These are phyloP conservation scores for Drosophila setifemur DNA, from an alignment of 1,140 invertebrate genomes.

Conservation along the genomic window DNA sequence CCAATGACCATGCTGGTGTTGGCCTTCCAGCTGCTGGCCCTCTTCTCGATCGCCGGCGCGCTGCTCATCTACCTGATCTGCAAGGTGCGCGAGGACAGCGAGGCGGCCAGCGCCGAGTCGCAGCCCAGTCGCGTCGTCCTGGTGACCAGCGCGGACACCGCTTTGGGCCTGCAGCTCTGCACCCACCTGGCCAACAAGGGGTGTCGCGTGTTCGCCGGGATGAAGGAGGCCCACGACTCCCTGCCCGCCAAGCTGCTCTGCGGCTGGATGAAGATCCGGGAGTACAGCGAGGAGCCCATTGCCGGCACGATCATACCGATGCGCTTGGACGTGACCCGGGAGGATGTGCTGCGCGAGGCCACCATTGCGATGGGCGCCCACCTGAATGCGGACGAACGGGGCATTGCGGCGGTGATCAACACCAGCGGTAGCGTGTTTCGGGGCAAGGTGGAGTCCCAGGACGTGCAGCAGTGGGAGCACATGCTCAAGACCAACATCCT, in stretches of 20 bases:
- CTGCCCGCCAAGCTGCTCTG: constrained; percentile 84
- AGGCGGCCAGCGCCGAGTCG: constrained; percentile 62
- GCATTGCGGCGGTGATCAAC: constrained; percentile 91
- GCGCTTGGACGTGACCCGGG: constrained; percentile 90
- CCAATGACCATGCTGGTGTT: constrained; percentile 89
- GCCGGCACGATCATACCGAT: constrained; percentile 85
- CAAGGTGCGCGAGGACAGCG: constrained; percentile 85
- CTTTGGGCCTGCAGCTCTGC: constrained; percentile 86
- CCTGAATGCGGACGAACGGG: constrained; percentile 91
- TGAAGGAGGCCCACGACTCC: constrained; percentile 84
- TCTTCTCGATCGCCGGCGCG: constrained; percentile 90
- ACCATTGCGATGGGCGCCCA: constrained; percentile 89
- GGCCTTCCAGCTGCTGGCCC: constrained; percentile 89
- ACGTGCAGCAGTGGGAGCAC: constrained; percentile 89
- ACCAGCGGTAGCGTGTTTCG: constrained; percentile 89
- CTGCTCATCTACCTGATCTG: constrained; percentile 89
- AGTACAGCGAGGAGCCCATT: constrained; percentile 83
- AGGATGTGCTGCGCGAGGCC: constrained; percentile 90
- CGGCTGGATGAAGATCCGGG: constrained; percentile 86
- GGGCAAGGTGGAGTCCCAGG: constrained; percentile 87
- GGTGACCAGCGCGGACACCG: constrained; percentile 90
- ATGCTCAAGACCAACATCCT: constrained; percentile 90
- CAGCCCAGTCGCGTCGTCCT: constrained; percentile 85
- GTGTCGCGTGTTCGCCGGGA: constrained; percentile 90
- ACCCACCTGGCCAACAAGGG: constrained; percentile 87